Conservation (phyloP, 2,113 vertebrate species). For the Passer montanus region DNA sequence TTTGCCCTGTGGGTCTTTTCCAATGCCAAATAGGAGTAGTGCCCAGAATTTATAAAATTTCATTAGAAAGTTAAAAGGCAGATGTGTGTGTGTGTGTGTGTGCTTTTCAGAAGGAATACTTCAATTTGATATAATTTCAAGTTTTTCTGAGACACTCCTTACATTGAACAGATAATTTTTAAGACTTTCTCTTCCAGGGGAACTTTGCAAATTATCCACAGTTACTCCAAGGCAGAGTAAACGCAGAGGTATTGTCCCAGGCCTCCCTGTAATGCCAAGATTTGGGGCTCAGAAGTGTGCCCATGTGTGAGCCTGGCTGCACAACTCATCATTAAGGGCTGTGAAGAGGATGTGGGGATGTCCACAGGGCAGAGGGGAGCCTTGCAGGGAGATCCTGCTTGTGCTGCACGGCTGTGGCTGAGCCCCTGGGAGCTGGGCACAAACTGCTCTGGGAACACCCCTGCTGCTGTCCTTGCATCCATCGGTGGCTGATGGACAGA, state of each 20-base stretch:
- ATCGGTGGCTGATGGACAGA: accelerated
- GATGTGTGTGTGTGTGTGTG: neutral
- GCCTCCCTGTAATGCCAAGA: neutral
- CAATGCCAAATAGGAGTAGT: neutral
- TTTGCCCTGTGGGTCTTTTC: neutral
- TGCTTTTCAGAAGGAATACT: neutral
- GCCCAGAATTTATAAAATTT: neutral
- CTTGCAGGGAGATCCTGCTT: neutral
- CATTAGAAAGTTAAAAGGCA: too few relatives aligned
- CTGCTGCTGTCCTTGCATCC: neutral
- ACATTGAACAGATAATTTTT: neutral
- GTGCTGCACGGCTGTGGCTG: accelerated
- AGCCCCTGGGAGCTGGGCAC: neutral
- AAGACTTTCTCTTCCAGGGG: neutral
- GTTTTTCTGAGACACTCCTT: neutral
- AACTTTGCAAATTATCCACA: neutral
- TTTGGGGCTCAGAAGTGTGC: neutral
- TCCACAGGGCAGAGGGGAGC: neutral
- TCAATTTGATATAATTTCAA: neutral
- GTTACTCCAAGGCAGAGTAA: neutral
- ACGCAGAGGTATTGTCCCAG: neutral
- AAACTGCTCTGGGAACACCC: neutral
- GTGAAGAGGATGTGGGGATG: accelerated
- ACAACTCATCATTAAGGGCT: neutral
- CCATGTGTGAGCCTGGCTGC: accelerated